Percentiles rank a stretch among this genome's conserved stretches.
These are phyloP conservation scores for Frankliniella fusca DNA, from an alignment of 2,888 invertebrate species.

Conservation along the genomic window DNA sequence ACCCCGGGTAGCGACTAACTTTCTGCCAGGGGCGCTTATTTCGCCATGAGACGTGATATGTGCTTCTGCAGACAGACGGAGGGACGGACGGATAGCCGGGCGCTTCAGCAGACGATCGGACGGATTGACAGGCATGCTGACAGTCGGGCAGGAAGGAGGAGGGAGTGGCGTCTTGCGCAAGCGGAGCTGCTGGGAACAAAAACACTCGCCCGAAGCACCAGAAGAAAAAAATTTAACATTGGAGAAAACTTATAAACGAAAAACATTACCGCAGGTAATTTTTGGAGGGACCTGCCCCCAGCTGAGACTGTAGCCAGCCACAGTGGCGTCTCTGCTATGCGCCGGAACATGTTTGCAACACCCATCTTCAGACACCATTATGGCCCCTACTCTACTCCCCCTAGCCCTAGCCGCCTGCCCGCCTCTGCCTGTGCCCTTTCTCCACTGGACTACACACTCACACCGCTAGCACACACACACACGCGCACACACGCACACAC, in stretches of 20 bases:
- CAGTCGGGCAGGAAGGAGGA: not conserved
- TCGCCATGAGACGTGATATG: constrained; percentile 24
- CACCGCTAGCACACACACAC: no score
- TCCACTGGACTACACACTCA: not conserved
- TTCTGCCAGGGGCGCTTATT: constrained; percentile 7
- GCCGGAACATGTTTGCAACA: not conserved
- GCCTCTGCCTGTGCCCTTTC: not conserved
- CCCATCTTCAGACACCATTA: constrained; percentile 6
- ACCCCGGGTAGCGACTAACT: not conserved
- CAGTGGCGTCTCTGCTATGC: not conserved
- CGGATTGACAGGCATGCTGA: not conserved
- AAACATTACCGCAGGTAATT: no score
- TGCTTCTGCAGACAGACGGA: not conserved
- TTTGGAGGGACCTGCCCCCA: no score
- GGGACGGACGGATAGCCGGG: not conserved
- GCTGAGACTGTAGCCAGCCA: no score
- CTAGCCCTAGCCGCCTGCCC: not conserved
- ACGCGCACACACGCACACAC: no score
- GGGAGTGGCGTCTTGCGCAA: not conserved
- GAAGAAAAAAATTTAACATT: no score
- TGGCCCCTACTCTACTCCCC: not conserved
- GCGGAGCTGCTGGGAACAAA: not conserved
- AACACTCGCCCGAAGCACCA: no score
- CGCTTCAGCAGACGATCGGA: not conserved
- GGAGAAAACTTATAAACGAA: no score